Conservation (phyloP, 2,888 invertebrate genomes). For the Mylabris sibirica region DNA sequence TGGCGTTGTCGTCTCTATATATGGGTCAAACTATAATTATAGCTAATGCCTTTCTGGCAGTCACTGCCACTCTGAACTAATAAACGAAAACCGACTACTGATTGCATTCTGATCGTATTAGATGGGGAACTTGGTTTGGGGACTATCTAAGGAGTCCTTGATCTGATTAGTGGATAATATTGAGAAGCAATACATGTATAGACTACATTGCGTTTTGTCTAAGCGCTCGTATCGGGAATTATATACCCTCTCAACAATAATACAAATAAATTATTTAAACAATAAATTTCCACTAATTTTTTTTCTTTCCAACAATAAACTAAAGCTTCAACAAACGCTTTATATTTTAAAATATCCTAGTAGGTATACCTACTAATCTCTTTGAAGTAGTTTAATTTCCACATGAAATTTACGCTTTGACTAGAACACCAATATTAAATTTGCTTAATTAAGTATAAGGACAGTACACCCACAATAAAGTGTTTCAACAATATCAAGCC, state of each 20-base stretch:
- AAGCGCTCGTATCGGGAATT: background rate
- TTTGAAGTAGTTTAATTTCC: slow-evolving; percentile 25
- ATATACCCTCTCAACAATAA: slow-evolving; percentile 3
- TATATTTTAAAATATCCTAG: slow-evolving; percentile 8
- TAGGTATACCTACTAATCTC: slow-evolving; percentile 18
- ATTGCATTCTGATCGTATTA: slow-evolving; percentile 34
- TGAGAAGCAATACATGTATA: background rate
- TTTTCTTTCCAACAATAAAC: background rate
- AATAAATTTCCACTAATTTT: background rate
- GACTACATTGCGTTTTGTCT: background rate
- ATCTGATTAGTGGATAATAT: slow-evolving; percentile 7
- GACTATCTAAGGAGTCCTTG: background rate
- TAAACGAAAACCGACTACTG: slow-evolving; percentile 39
- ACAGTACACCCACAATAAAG: slow-evolving; percentile 45
- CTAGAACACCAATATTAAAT: slow-evolving; percentile 42
- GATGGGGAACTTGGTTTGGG: slow-evolving; percentile 9
- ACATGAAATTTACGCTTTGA: slow-evolving; percentile 23
- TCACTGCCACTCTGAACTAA: slow-evolving; percentile 40
- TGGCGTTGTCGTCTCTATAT: slow-evolving; percentile 37
- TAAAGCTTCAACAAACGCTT: slow-evolving; percentile 9
- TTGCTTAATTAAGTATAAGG: slow-evolving; percentile 50
- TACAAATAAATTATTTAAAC: background rate
- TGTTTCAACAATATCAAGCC: slow-evolving; percentile 39
- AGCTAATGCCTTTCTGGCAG: slow-evolving; percentile 39
- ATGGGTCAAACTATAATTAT: slow-evolving; percentile 45